Conservation (phyloP, 2,888 invertebrate genomes). For the Hoplodrina blanda region DNA sequence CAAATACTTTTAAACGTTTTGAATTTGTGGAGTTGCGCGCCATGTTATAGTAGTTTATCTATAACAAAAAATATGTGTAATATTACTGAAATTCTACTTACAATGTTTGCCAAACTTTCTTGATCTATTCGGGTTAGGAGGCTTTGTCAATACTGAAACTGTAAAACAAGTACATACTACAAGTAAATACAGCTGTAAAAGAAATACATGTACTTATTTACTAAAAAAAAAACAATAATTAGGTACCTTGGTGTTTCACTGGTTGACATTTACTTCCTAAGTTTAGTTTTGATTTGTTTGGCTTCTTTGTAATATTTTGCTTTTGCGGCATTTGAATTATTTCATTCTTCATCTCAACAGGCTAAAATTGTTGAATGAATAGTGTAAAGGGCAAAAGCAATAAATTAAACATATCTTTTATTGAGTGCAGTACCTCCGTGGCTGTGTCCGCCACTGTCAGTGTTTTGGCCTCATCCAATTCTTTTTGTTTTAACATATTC, state of each 20-base stretch:
- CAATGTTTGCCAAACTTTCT: constrained; percentile 46
- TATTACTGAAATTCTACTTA: constrained; percentile 3
- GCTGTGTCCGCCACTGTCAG: constrained; percentile 69
- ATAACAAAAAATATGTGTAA: no score
- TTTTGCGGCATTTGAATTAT: constrained; percentile 73
- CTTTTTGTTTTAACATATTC: constrained; percentile 63
- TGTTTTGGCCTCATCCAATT: constrained; percentile 57
- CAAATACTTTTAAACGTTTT: no score
- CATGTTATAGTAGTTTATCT: no score
- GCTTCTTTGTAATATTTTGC: constrained; percentile 63
- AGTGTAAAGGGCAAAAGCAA: background rate
- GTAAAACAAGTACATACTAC: constrained; percentile 29
- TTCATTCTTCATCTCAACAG: constrained; percentile 73
- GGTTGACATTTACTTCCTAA: constrained; percentile 66
- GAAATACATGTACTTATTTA: no score
- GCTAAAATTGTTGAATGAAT: constrained; percentile 66
- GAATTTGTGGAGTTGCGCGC: no score
- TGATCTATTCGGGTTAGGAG: constrained; percentile 55
- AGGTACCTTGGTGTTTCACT: constrained; percentile 70
- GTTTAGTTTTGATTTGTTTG: constrained; percentile 68
- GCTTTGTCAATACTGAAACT: constrained; percentile 61
- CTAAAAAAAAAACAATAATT: background rate
- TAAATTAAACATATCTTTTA: background rate
- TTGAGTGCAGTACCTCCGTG: constrained; percentile 75
- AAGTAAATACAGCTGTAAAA: no score